A percentile compares a stretch with the other conserved stretches of the same genome.
Conservation (phyloP, 2,113 vertebrate species). For the Atherinomorus stipes region DNA sequence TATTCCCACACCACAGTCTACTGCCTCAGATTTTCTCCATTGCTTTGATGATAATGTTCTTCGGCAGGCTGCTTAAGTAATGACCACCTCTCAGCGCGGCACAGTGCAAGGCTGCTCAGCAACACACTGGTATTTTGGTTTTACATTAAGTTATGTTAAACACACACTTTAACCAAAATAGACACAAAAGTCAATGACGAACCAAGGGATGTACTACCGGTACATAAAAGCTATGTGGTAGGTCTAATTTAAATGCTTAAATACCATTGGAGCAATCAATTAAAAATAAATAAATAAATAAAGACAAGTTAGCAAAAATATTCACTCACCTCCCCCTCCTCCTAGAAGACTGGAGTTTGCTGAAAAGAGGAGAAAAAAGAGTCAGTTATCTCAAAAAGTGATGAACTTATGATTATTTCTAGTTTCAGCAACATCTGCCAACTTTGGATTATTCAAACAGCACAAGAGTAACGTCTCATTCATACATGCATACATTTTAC, state of each 20-base stretch:
- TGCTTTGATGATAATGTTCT: constrained; percentile 75
- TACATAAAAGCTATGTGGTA: constrained; percentile 8
- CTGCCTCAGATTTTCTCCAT: constrained; percentile 70
- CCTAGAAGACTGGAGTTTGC: constrained; percentile 98
- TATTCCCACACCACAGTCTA: constrained; percentile 64
- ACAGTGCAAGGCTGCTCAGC: constrained; percentile 40
- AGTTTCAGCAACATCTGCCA: neutral
- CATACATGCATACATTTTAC: neutral
- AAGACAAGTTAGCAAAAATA: constrained; percentile 3
- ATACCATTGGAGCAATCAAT: constrained; percentile 19
- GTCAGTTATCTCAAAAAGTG: constrained; percentile 30
- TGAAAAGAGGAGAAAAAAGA: constrained; percentile 75
- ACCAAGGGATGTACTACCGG: constrained; percentile 1
- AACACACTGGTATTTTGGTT: constrained; percentile 49
- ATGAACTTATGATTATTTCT: constrained; percentile 8
- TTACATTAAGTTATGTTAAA: constrained; percentile 54
- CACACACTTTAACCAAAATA: constrained; percentile 43
- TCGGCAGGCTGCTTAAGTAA: constrained; percentile 70
- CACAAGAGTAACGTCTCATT: neutral
- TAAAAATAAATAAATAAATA: constrained; percentile 10
- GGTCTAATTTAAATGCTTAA: constrained; percentile 39
- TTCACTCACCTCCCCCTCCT: constrained; percentile 95
- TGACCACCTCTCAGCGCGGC: constrained; percentile 55
- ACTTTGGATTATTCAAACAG: neutral
- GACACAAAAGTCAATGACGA: constrained; percentile 39